A percentile compares a stretch with the other conserved stretches of the same genome.
These are phyloP conservation scores for Brenthis daphne DNA, from an alignment of 2,888 invertebrate species.

Conservation along the genomic window DNA sequence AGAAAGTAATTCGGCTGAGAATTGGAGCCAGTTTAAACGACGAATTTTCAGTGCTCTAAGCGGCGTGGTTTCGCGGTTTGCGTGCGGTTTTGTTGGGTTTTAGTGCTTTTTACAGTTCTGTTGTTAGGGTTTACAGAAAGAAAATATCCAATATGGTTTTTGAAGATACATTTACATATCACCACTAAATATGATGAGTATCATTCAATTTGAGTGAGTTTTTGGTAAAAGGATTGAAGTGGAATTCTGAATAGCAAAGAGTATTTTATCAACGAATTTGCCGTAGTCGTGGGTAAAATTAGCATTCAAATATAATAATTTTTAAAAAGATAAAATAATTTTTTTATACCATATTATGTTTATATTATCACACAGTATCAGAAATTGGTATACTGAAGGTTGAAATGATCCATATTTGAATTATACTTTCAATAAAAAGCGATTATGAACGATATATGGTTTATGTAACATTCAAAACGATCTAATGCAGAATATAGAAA, in stretches of 20 bases:
- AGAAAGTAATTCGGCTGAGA: slow-evolving; percentile 25
- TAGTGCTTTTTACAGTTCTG: slow-evolving; percentile 13
- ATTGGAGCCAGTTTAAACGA: slow-evolving; percentile 24
- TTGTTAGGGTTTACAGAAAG: slow-evolving; percentile 3
- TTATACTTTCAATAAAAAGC: too few species aligned
- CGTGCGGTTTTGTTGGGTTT: slow-evolving; percentile 17
- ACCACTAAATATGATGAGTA: too few species aligned
- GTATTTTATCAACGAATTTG: too few species aligned
- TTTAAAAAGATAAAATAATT: too few species aligned
- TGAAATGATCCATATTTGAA: too few species aligned
- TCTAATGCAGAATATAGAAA: slow-evolving; percentile 1
- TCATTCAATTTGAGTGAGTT: too few species aligned
- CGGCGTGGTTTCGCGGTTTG: slow-evolving; percentile 27
- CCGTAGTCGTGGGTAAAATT: background rate
- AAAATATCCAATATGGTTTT: slow-evolving; percentile 3
- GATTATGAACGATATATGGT: too few species aligned
- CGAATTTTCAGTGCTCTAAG: slow-evolving; percentile 23
- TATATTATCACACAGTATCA: too few species aligned
- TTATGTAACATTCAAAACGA: background rate
- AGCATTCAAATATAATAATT: too few species aligned
- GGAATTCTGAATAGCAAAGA: background rate
- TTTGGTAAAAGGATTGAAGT: too few species aligned
- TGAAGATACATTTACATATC: background rate
- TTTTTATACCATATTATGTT: too few species aligned
- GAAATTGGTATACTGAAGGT: too few species aligned